Evolutionary conservation across 2,888 invertebrate species (phyloP), one percentile per base, ranked within the genome.

Genomic region (Drosophila quinaria): DNA sequence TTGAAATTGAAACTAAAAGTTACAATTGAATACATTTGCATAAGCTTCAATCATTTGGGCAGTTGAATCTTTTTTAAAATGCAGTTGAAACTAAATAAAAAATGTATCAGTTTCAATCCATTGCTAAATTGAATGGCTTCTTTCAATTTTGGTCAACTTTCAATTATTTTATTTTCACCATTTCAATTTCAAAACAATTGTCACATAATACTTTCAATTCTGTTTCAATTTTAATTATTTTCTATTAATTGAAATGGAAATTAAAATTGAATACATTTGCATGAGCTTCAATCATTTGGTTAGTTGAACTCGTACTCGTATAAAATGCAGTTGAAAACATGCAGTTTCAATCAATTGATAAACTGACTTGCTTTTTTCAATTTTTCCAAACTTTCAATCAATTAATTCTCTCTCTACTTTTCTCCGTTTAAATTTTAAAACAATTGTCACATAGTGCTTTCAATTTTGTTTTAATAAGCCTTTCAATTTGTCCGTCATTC

Each of bases 21-120:
- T 54, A 5, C 4, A 25, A 22, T 22, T 22, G 39, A 39, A 25
- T 10, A 8, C 25, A 15, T 39, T 39, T 52, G 49, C 49, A 49
- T 33, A 6, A 33, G 49, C 11, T 54, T 51, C 51, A 39, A 52
- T 22, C 22, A 33, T 4, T 51, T 22, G 3, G 3, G 22, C 4
- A 22, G 22, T 22, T 22, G 22, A 22, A 22, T 0, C 42, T 31
- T 0, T 5, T 15, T 10, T 9, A 2, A 15, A 31, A 11, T 39
- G 17, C 54, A 41, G 54, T 29, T 54, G 17, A 41, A 54, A 54
- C 17, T 41, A 19, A 29, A n/a, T 9, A 17, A 17, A 41, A 19
- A 41, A n/a, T n/a, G n/a, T n/a, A 70, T 60, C 35, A 50, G 29
- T 41, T 55, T 46, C 19, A 37, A 47, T 70, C 63, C 58, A 25